phyloP scores from a whole-genome alignment of 2,113 vertebrate species.

The Vanacampus margaritifer region DNA sequence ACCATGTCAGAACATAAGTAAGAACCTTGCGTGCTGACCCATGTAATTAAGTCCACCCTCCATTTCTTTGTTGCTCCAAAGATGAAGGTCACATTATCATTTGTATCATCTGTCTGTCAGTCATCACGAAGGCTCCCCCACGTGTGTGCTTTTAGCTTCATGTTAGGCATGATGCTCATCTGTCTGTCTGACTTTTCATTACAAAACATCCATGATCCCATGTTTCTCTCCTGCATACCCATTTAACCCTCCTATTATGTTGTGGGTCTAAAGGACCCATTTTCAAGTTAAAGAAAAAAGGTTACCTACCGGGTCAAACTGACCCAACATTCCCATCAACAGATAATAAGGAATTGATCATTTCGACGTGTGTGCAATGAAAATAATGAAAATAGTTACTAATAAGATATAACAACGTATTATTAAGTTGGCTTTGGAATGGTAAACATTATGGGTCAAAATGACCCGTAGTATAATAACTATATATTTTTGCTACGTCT shows the following conservation, averaged over 20 bases:
- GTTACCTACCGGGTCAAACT: no score
- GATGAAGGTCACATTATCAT: conserved; percentile 54
- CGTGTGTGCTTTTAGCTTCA: conserved; percentile 2
- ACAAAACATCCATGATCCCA: conserved; percentile 38
- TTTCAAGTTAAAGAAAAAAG: no score
- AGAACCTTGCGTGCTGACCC: conserved; percentile 53
- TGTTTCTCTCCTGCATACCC: conserved; percentile 27
- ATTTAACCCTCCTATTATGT: neutral
- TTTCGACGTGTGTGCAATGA: no score
- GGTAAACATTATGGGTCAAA: no score
- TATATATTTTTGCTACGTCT: no score
- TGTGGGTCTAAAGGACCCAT: no score
- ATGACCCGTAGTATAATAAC: no score
- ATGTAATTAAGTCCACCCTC: conserved; percentile 53
- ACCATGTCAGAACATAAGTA: conserved; percentile 40
- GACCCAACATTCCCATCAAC: no score
- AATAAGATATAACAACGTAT: no score
- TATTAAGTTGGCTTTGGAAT: no score
- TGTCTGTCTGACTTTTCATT: conserved; percentile 28
- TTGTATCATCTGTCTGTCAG: conserved; percentile 38
- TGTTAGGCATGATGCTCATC: conserved; percentile 40
- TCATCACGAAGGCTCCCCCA: neutral
- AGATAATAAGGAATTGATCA: no score
- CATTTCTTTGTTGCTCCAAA: conserved; percentile 28
- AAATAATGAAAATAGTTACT: no score